Percentiles rank a stretch among this genome's conserved stretches.
Conservation (phyloP, 1,140 invertebrate genomes). For the Popillia japonica region DNA sequence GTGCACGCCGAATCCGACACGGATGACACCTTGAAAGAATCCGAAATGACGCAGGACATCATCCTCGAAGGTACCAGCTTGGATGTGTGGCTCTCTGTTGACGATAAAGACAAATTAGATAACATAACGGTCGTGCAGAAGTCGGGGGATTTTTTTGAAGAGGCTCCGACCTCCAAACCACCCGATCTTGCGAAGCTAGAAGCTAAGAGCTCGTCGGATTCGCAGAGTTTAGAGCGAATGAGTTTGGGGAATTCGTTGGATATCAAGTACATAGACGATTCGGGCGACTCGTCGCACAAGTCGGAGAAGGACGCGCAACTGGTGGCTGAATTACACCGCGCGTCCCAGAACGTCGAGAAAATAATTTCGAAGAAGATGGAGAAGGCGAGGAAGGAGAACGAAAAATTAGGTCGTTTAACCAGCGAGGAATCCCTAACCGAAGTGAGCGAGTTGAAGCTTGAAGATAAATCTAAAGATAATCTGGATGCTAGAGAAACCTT, state of each 20-base stretch:
- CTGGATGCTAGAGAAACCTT: conserved; percentile 54
- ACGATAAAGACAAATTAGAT: conserved; percentile 56
- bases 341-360: conserved; percentile 55
- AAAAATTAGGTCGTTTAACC: conserved; percentile 62
- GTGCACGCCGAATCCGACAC: conserved; percentile 45
- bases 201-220: conserved; percentile 57
- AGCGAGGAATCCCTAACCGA: conserved; percentile 72
- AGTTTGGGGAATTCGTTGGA: conserved; percentile 59
- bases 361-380: conserved; percentile 56
- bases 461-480: conserved; percentile 52
- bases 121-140: conserved; percentile 58
- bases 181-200: conserved; percentile 54
- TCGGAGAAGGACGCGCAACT: conserved; percentile 57
- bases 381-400: conserved; percentile 57
- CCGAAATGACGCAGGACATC: conserved; percentile 53
- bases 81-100: conserved; percentile 61
- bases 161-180: conserved; percentile 52
- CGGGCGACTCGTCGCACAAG: conserved; percentile 57
- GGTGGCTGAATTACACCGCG: conserved; percentile 56
- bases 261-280: conserved; percentile 60
- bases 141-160: conserved; percentile 60
- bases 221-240: conserved; percentile 55
- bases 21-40: conserved; percentile 40
- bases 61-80: conserved; percentile 61
- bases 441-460: conserved; percentile 66